Evolutionary conservation across 2,797 vertebrate species (phyloP).

Genomic region (Clarias platycephalus): DNA sequence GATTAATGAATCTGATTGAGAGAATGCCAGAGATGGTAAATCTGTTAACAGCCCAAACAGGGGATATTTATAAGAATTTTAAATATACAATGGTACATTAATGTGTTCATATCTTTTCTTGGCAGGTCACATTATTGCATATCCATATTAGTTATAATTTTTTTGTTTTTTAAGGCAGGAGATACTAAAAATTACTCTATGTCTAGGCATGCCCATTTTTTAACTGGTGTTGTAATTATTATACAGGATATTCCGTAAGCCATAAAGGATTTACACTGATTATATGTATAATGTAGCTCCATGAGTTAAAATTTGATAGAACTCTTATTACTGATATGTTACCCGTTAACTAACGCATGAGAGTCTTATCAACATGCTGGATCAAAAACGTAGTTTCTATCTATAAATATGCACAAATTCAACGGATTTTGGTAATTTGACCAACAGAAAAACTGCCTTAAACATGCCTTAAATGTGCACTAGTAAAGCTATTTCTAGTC

Average conservation of each 20-base stretch:
- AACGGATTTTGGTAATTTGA: not conserved
- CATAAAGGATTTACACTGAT: not conserved
- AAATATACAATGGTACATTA: not conserved
- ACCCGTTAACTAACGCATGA: not conserved
- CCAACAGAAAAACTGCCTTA: not conserved
- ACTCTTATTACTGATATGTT: not conserved
- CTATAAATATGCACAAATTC: not conserved
- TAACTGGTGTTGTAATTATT: not conserved
- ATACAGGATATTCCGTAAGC: not conserved
- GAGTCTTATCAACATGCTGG: not conserved
- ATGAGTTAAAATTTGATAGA: not conserved
- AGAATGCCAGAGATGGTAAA: not conserved
- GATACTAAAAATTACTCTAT: not conserved
- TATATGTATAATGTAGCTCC: not conserved
- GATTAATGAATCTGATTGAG: not conserved
- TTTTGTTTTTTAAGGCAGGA: not conserved
- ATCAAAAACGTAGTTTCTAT: not conserved
- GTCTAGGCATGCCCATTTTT: not conserved
- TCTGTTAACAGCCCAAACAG: not conserved
- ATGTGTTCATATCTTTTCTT: not conserved
- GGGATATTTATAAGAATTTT: not conserved
- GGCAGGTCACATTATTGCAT: not conserved
- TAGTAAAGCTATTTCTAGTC: slow-evolving; percentile 2
- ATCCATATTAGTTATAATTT: not conserved
- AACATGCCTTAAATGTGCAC: not conserved